Conservation (phyloP, 2,797 vertebrate species). For the Leptatherina wallacei region DNA sequence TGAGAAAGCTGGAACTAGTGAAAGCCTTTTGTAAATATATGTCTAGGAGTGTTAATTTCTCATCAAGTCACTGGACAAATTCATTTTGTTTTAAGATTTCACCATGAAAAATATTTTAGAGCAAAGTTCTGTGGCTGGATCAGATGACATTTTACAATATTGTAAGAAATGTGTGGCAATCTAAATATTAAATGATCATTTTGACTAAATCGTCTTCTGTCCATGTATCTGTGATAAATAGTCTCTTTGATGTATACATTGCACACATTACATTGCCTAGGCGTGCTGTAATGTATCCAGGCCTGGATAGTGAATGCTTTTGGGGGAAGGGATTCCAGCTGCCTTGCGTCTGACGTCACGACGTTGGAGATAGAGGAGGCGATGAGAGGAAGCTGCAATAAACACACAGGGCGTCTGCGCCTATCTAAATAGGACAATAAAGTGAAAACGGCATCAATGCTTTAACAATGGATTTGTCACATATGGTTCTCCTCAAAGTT, state of each 20-base stretch:
- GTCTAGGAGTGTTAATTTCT: not conserved
- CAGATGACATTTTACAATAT: not conserved
- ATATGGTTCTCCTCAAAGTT: slow-evolving; percentile 76
- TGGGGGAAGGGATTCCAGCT: slow-evolving; percentile 46
- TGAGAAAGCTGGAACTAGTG: not conserved
- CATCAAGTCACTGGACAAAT: not conserved
- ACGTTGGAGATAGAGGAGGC: slow-evolving; percentile 69
- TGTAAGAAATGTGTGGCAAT: not conserved
- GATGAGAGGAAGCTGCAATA: slow-evolving; percentile 82
- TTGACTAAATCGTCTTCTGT: not conserved
- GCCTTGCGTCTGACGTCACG: slow-evolving; percentile 80
- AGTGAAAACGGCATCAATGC: slow-evolving; percentile 81
- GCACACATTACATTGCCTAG: not conserved
- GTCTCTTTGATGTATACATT: not conserved
- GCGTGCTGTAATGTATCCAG: slow-evolving; percentile 28
- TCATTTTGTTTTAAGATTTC: not conserved
- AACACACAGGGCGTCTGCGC: slow-evolving; percentile 87
- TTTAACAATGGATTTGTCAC: slow-evolving; percentile 82
- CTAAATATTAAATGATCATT: slow-evolving; percentile 5
- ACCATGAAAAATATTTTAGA: not conserved
- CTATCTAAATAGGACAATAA: slow-evolving; percentile 85
- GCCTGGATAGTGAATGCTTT: slow-evolving; percentile 43
- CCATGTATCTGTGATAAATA: not conserved
- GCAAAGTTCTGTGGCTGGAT: not conserved
- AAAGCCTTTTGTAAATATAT: not conserved